phyloP scores from a whole-genome alignment of 2,113 vertebrate species.

The Calyptomena viridis region DNA sequence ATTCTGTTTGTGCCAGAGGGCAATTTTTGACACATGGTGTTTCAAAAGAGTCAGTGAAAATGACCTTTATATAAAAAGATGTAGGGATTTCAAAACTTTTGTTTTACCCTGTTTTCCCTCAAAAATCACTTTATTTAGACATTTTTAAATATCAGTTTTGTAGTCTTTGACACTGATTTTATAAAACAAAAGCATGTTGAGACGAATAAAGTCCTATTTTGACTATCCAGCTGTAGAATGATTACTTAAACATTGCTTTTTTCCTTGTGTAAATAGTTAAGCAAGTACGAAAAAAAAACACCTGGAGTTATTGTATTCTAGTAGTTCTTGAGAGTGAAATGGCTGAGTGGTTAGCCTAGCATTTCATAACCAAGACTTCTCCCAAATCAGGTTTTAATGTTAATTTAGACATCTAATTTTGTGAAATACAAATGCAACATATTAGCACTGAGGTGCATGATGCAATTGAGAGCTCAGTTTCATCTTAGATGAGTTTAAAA shows the following conservation, averaged over 20 bases:
- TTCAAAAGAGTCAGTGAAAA: neutral
- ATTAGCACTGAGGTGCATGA: neutral
- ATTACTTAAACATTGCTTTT: neutral
- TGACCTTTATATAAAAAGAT: neutral
- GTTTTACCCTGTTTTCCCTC: neutral
- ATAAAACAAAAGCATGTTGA: neutral
- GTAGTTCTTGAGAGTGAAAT: neutral
- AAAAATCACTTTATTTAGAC: neutral
- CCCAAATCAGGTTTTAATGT: neutral
- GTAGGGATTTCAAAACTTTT: fast-evolving
- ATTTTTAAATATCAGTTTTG: neutral
- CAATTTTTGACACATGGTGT: neutral
- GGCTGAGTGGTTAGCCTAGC: neutral
- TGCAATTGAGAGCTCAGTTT: neutral
- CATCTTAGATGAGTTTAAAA: neutral
- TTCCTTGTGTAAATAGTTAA: neutral
- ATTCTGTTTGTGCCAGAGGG: neutral
- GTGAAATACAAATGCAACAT: neutral
- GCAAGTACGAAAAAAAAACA: neutral
- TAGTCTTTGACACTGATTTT: neutral
- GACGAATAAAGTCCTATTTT: neutral
- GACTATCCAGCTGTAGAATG: neutral
- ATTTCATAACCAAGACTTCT: neutral
- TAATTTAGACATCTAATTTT: neutral
- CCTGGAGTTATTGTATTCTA: neutral